Percentiles rank a stretch among this genome's conserved stretches.
Evolutionary conservation across 2,797 vertebrate species (phyloP).

Genomic region (Aldrovandia affinis): DNA sequence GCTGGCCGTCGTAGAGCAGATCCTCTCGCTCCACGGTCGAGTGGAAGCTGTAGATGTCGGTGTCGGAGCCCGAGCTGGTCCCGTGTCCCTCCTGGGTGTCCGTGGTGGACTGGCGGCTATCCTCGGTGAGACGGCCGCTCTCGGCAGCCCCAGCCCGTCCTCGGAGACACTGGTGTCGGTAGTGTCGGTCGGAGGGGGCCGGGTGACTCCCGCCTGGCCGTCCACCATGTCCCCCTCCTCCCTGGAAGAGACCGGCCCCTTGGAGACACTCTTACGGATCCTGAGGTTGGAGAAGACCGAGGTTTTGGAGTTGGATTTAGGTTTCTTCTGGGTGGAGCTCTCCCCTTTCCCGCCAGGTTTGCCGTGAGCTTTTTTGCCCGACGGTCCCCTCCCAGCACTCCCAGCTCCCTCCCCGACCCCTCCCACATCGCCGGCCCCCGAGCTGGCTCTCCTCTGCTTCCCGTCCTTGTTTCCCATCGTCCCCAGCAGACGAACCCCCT

Average conservation of each 20-base stretch:
- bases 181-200: conserved; percentile 67
- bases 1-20: conserved; percentile 90
- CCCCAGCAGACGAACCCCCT: conserved; percentile 66
- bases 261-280: conserved; percentile 86
- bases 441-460: conserved; percentile 84
- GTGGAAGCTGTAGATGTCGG: conserved; percentile 94
- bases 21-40: conserved; percentile 89
- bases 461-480: conserved; percentile 95
- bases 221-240: conserved; percentile 81
- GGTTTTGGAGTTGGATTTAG: conserved; percentile 81
- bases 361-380: conserved; percentile 76
- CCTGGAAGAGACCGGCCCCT: conserved; percentile 68
- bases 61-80: conserved; percentile 88
- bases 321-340: conserved; percentile 79
- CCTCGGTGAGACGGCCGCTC: conserved; percentile 61
- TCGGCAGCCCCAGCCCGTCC: conserved; percentile 76
- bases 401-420: conserved; percentile 75
- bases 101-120: conserved; percentile 60
- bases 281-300: conserved; percentile 91
- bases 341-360: conserved; percentile 71
- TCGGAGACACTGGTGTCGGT: conserved; percentile 76
- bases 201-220: conserved; percentile 72
- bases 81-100: conserved; percentile 77
- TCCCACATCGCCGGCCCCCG: conserved; percentile 67
- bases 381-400: conserved; percentile 76